Percentiles rank a stretch among this genome's conserved stretches.
Evolutionary conservation across 2,888 invertebrate genomes (phyloP).

Genomic region (Philereme transversata): DNA sequence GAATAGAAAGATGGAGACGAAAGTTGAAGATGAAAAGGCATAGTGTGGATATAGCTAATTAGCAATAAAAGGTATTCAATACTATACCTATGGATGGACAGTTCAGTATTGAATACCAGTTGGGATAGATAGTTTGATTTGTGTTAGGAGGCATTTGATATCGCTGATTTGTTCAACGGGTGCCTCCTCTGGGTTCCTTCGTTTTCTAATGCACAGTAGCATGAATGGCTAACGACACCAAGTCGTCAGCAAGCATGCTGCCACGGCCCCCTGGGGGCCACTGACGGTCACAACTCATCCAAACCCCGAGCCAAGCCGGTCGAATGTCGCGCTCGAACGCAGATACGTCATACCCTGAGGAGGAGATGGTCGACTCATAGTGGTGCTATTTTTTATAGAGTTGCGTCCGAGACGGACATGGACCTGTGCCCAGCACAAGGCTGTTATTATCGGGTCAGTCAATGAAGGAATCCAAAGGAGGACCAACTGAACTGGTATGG

Average conservation of each 20-base stretch:
- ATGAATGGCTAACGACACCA: slow-evolving; percentile 31
- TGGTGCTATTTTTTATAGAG: not conserved
- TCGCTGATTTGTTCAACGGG: slow-evolving; percentile 33
- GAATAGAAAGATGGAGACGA: too few relatives aligned
- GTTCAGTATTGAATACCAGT: slow-evolving; percentile 18
- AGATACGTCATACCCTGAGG: slow-evolving; percentile 29
- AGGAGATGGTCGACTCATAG: slow-evolving; percentile 23
- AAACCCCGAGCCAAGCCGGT: slow-evolving; percentile 23
- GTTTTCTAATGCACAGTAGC: slow-evolving; percentile 34
- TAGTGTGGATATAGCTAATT: too few relatives aligned
- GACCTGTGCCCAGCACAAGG: slow-evolving; percentile 18
- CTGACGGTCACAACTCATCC: slow-evolving; percentile 27
- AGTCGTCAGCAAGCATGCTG: slow-evolving; percentile 19
- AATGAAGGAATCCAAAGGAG: slow-evolving; percentile 34
- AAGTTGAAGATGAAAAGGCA: too few relatives aligned
- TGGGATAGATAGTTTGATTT: slow-evolving; percentile 4
- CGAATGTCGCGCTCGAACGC: slow-evolving; percentile 34
- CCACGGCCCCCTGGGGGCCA: slow-evolving; percentile 28
- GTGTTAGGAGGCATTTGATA: slow-evolving; percentile 17
- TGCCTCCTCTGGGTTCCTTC: slow-evolving; percentile 37
- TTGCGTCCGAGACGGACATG: slow-evolving; percentile 34
- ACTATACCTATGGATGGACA: not conserved
- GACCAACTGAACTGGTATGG: slow-evolving; percentile 19
- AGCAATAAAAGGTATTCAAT: not conserved
- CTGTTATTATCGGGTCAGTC: slow-evolving; percentile 32